These are phyloP conservation scores for Peromyscus nudipes DNA, from an alignment of 2,797 vertebrate species.

Conservation along the genomic window DNA sequence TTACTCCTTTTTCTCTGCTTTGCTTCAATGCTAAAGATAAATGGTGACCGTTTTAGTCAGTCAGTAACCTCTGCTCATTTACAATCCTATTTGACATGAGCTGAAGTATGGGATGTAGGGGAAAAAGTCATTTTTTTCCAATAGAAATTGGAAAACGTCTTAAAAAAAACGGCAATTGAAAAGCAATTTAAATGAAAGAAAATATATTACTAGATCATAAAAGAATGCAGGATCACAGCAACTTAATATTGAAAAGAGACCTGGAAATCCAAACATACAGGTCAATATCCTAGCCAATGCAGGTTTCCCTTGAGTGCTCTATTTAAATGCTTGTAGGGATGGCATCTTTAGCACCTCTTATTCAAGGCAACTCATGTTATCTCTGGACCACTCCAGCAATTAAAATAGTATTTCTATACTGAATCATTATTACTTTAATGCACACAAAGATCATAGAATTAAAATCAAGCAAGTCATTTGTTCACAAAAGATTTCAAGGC, in stretches of 20 bases:
- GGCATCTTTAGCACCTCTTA: slow-evolving; percentile 47
- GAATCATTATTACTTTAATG: slow-evolving; percentile 56
- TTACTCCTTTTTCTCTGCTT: slow-evolving; percentile 3
- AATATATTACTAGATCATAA: slow-evolving; percentile 17
- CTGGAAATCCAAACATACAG: background rate
- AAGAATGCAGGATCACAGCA: background rate
- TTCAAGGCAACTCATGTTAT: slow-evolving; percentile 19
- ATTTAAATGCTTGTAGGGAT: slow-evolving; percentile 4
- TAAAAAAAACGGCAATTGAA: slow-evolving; percentile 50
- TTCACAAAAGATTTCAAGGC: slow-evolving; percentile 68
- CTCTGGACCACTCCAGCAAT: slow-evolving; percentile 32
- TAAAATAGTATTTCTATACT: slow-evolving; percentile 35
- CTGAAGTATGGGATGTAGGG: background rate
- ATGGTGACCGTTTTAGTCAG: background rate
- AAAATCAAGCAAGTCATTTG: slow-evolving; percentile 55
- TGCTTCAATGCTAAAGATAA: slow-evolving; percentile 55
- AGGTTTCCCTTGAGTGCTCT: slow-evolving; percentile 5
- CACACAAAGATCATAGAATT: slow-evolving; percentile 57
- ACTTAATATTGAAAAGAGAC: slow-evolving; percentile 19
- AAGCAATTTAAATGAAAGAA: slow-evolving; percentile 29
- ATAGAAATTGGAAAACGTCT: slow-evolving; percentile 14
- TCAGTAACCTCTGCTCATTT: slow-evolving; percentile 52
- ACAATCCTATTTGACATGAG: background rate
- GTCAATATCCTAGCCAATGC: background rate
- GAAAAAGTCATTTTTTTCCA: background rate